Evolutionary conservation across 2,888 invertebrate species (phyloP).

Genomic region (Kuschelorhynchus macadamiae): DNA sequence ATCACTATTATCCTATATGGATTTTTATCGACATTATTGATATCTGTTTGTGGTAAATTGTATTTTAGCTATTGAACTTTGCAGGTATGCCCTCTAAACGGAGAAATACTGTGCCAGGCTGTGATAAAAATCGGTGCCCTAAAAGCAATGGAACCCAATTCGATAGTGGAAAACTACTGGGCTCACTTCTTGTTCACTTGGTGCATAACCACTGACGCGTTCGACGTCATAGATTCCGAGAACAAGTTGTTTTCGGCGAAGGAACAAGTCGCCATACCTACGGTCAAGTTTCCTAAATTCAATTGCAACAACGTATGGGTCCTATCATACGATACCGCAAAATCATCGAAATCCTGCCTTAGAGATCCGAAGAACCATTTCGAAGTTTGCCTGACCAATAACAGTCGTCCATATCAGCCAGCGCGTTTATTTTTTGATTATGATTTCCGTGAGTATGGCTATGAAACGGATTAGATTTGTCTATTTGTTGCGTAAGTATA

Average conservation of each 20-base stretch:
- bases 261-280: slow-evolving; percentile 56
- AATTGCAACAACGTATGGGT: slow-evolving; percentile 61
- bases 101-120: slow-evolving; percentile 67
- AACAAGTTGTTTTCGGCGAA: slow-evolving; percentile 60
- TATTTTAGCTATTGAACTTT: slow-evolving; percentile 36
- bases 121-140: slow-evolving; percentile 67
- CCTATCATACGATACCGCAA: slow-evolving; percentile 60
- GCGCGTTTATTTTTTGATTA: neutral
- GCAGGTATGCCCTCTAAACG: slow-evolving; percentile 68
- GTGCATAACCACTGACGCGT: slow-evolving; percentile 66
- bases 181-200: slow-evolving; percentile 66
- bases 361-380: slow-evolving; percentile 59
- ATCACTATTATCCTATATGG: no score
- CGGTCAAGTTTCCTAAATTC: slow-evolving; percentile 44
- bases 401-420: neutral
- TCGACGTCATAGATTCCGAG: slow-evolving; percentile 64
- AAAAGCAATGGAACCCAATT: slow-evolving; percentile 56
- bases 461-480: slow-evolving; percentile 20
- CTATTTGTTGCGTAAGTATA: no score
- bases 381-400: slow-evolving; percentile 9
- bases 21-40: no score
- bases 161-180: slow-evolving; percentile 62
- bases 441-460: slow-evolving; percentile 14
- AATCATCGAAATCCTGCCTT: slow-evolving; percentile 61
- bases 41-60: neutral